phyloP scores from a whole-genome alignment of 1,140 invertebrate genomes.

The Drosophila gunungcola region DNA sequence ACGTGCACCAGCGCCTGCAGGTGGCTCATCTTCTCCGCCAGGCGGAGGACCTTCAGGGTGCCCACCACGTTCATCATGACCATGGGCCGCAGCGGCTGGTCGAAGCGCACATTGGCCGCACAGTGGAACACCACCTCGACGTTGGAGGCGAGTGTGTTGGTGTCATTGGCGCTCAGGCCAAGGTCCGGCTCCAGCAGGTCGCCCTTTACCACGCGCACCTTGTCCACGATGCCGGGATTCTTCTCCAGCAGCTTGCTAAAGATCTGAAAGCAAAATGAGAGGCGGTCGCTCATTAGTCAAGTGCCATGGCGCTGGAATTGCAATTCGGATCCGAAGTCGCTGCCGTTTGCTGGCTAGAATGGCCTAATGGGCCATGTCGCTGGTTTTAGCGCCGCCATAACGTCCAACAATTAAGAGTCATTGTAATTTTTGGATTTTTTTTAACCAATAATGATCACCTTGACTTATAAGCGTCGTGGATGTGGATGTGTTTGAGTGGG shows the following conservation, averaged over 20 bases:
- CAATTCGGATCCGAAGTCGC: conserved; percentile 16
- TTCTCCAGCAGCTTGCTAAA: conserved; percentile 88
- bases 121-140: conserved; percentile 95
- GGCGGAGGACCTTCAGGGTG: conserved; percentile 88
- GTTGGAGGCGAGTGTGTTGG: conserved; percentile 86
- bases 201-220: conserved; percentile 92
- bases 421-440: conserved; percentile 71
- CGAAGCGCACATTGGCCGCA: conserved; percentile 96
- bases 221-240: conserved; percentile 88
- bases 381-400: conserved; percentile 33
- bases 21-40: conserved; percentile 89
- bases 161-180: conserved; percentile 89
- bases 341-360: conserved; percentile 46
- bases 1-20: conserved; percentile 91
- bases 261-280: conserved; percentile 86
- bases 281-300: conserved; percentile 59
- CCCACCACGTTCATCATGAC: conserved; percentile 89
- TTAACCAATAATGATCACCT: conserved; percentile 67
- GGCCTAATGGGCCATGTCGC: conserved; percentile 53
- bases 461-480: conserved; percentile 73
- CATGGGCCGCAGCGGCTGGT: conserved; percentile 91
- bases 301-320: conserved; percentile 45
- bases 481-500: conserved; percentile 43
- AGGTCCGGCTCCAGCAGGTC: conserved; percentile 93
- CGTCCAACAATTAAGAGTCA: conserved; percentile 69